phyloP scores from a whole-genome alignment of 2,797 vertebrate genomes.

The Lacerta agilis region DNA sequence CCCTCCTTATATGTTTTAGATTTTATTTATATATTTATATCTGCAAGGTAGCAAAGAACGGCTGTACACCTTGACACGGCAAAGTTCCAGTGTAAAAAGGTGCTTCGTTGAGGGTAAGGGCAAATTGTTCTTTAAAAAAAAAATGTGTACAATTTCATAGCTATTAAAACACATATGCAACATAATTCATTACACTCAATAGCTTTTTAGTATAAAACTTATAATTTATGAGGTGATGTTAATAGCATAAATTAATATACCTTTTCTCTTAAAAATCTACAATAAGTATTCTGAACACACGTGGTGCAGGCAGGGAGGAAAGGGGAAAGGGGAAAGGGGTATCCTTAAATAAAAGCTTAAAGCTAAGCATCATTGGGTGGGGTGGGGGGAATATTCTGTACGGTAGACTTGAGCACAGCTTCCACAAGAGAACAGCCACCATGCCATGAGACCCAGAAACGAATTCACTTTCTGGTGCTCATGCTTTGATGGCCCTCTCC shows the following conservation, averaged over 20 bases:
- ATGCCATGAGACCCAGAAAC: conserved; percentile 67
- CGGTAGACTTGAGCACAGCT: conserved; percentile 75
- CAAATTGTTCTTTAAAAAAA: conserved; percentile 60
- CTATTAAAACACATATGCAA: conserved; percentile 85
- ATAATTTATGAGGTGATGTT: conserved; percentile 90
- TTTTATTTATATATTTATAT: conserved; percentile 73
- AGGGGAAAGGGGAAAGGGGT: conserved; percentile 71
- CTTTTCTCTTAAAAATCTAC: conserved; percentile 86
- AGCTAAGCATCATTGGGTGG: conserved; percentile 75
- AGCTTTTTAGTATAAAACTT: conserved; percentile 88
- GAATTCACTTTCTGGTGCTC: conserved; percentile 76
- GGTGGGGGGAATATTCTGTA: conserved; percentile 69
- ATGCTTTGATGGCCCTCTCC: conserved; percentile 76
- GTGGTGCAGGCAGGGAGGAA: conserved; percentile 41
- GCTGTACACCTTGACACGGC: conserved; percentile 84
- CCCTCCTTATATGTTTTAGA: conserved; percentile 56
- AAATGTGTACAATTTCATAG: conserved; percentile 85
- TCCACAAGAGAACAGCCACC: conserved; percentile 73
- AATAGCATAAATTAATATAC: conserved; percentile 90
- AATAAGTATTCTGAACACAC: conserved; percentile 85
- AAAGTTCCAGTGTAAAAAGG: conserved; percentile 86
- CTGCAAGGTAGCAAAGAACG: conserved; percentile 87
- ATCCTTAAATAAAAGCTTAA: conserved; percentile 86
- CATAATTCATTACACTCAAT: conserved; percentile 87
- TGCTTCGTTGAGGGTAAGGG: conserved; percentile 75